Evolutionary conservation across 2,113 vertebrate species (phyloP).

Genomic region (Serinus canaria): DNA sequence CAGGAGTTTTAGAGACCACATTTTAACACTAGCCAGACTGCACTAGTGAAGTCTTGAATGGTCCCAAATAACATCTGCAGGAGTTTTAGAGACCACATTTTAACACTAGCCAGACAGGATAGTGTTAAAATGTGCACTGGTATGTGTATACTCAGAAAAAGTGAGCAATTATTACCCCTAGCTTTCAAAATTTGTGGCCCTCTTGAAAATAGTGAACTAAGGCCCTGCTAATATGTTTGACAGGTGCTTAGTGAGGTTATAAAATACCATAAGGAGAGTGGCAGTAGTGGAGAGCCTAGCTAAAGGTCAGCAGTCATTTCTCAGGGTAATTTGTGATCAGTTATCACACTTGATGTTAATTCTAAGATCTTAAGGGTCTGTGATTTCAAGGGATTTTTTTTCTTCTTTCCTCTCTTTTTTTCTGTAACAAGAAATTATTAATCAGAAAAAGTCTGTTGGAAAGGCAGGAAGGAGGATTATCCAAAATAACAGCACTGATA

Average conservation of each 20-base stretch:
- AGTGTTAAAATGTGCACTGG: neutral
- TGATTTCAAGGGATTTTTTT: neutral
- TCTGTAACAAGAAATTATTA: neutral
- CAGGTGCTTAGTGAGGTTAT: neutral
- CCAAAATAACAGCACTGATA: neutral
- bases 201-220: neutral
- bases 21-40: no score
- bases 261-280: neutral
- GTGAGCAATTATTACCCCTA: neutral
- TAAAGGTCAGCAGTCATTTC: neutral
- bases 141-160: fast-evolving
- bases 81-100: no score
- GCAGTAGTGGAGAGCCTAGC: neutral
- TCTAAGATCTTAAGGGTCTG: neutral
- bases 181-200: neutral
- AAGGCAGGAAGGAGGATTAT: neutral
- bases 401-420: fast-evolving
- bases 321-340: neutral
- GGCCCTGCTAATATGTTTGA: neutral
- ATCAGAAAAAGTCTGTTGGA: neutral
- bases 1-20: no score
- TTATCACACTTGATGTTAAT: neutral
- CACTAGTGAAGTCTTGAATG: neutral
- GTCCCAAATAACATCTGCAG: neutral
- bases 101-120: neutral